Evolutionary conservation across 2,797 vertebrate species (phyloP).

Genomic region (Poecilia gillii): DNA sequence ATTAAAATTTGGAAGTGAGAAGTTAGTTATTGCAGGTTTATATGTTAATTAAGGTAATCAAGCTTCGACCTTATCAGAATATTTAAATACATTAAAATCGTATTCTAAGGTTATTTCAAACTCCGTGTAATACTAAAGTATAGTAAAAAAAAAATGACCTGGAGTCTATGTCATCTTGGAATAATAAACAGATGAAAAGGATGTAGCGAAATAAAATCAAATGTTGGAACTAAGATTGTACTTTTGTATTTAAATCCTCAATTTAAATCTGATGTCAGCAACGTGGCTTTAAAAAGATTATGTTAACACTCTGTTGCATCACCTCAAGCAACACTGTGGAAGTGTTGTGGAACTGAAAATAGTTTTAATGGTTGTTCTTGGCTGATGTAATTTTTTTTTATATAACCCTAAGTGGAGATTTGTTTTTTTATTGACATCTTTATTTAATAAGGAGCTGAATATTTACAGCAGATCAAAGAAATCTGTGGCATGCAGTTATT

Average conservation of each 20-base stretch:
- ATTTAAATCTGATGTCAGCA: not conserved
- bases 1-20: not conserved
- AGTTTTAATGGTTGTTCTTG: not conserved
- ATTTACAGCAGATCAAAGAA: not conserved
- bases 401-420: not conserved
- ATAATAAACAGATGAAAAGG: not conserved
- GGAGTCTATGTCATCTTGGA: not conserved
- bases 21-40: slow-evolving; percentile 4
- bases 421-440: not conserved
- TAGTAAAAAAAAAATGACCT: not conserved
- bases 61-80: slow-evolving; percentile 2
- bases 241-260: not conserved
- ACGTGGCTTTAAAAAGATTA: not conserved
- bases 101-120: slow-evolving; percentile 20
- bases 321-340: not conserved
- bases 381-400: not conserved
- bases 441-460: not conserved
- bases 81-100: slow-evolving; percentile 30
- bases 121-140: not conserved
- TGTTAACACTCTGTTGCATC: slow-evolving; percentile 4
- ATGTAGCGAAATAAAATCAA: not conserved
- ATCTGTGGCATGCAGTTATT: not conserved
- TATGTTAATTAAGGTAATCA: slow-evolving; percentile 21
- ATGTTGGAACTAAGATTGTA: not conserved
- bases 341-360: not conserved